A percentile compares a stretch with the other conserved stretches of the same genome.
phyloP scores from a whole-genome alignment of 35 echinoderm and acorn worm species.

The Ophiothrix spiculata region DNA sequence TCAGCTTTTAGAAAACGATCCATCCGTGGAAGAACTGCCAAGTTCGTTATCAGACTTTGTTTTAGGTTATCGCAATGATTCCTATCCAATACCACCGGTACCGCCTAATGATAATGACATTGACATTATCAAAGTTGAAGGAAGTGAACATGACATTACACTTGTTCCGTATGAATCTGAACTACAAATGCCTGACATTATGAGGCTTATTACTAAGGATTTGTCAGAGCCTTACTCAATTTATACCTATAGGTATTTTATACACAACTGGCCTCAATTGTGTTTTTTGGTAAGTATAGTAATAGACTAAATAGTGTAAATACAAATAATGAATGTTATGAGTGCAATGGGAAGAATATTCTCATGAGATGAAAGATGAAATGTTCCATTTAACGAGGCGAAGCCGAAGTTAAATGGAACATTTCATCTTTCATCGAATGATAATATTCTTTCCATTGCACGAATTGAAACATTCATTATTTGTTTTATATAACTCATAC shows the following conservation, averaged over 20 bases:
- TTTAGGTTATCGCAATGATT: slow-evolving; percentile 65
- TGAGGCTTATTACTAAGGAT: slow-evolving; percentile 97
- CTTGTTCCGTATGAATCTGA: slow-evolving; percentile 94
- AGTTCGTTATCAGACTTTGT: slow-evolving; percentile 79
- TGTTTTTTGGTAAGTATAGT: slow-evolving; percentile 98
- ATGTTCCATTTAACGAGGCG: too few relatives aligned
- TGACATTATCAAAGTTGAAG: slow-evolving; percentile 55
- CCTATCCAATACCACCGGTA: slow-evolving; percentile 48
- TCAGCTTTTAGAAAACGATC: slow-evolving; percentile 13
- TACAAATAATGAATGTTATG: too few relatives aligned
- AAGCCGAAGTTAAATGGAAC: too few relatives aligned
- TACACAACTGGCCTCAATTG: slow-evolving; percentile 97
- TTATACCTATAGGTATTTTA: slow-evolving; percentile 98
- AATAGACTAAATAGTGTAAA: too few relatives aligned
- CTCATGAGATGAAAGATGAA: too few relatives aligned
- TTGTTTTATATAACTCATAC: too few relatives aligned
- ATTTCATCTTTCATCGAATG: too few relatives aligned
- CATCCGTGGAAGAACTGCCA: slow-evolving; percentile 68
- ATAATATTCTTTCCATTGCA: too few relatives aligned
- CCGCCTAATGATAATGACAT: slow-evolving; percentile 80
- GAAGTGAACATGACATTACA: slow-evolving; percentile 38
- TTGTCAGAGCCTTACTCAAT: slow-evolving; percentile 99
- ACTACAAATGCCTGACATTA: slow-evolving; percentile 94
- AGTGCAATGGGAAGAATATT: too few relatives aligned
- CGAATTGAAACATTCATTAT: too few relatives aligned